Evolutionary conservation across 2,113 vertebrate species (phyloP).

Genomic region (Noturus placidus): DNA sequence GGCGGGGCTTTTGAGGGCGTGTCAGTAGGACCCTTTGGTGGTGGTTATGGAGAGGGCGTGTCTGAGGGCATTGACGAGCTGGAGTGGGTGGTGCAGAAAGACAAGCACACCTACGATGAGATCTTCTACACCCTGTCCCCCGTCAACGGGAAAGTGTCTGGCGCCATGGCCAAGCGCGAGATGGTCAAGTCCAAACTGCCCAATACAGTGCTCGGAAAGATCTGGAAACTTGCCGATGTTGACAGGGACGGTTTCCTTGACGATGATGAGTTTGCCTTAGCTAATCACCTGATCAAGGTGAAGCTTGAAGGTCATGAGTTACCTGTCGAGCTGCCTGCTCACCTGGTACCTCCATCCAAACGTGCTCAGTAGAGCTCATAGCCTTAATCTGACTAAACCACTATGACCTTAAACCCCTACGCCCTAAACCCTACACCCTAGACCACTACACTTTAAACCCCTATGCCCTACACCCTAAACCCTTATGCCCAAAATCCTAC

Average conservation of each 20-base stretch:
- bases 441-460: neutral
- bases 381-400: neutral
- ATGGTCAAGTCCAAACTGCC: conserved; percentile 84
- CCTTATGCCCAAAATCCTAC: neutral
- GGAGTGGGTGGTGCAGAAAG: conserved; percentile 78
- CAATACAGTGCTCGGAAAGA: conserved; percentile 68
- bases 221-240: conserved; percentile 81
- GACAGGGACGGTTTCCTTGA: conserved; percentile 76
- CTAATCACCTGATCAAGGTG: conserved; percentile 62
- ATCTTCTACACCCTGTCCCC: conserved; percentile 81
- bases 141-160: conserved; percentile 78
- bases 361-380: conserved; percentile 47
- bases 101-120: conserved; percentile 81
- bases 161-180: conserved; percentile 79
- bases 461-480: too few relatives aligned
- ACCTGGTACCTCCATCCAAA: conserved; percentile 79
- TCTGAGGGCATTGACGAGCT: conserved; percentile 78
- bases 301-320: conserved; percentile 78
- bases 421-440: neutral
- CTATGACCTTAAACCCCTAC: neutral
- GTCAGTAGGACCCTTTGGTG: conserved; percentile 78
- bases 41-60: conserved; percentile 79
- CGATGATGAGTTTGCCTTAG: conserved; percentile 60
- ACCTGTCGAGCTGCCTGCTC: conserved; percentile 72
- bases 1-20: conserved; percentile 78